Base-by-base conservation (phyloP, 2,797 vertebrate genomes). In the Leptodactylus fallax region DNA sequence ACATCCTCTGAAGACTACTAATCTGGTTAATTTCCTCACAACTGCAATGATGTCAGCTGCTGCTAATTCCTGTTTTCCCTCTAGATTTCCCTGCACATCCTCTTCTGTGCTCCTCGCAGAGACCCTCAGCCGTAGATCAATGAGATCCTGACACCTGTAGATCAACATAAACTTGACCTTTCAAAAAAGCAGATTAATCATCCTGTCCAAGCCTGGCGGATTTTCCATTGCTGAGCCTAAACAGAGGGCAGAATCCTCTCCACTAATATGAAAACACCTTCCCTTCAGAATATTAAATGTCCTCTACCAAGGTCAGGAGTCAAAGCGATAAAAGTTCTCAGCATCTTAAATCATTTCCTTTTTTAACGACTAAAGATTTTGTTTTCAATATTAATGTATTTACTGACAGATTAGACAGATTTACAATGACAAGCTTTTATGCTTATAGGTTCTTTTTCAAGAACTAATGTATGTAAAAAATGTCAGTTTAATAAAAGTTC, bases 91-190 rank as follows among this genome's bases (percentile, higher is more conserved):
- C 56, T 65, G 25, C 53, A 86, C 74, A 81, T 86, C 88, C 72
- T 89, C 84, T 71, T 8, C 72, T 53, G 27, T 61, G 51, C 25
- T 86, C 93, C 91, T 87, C 85, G 7, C 11, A 0, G 79, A 81
- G 85, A 69, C 90, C 87, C 91, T 83, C 81, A 85, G 51, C 90
- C 17, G 17, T 88, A 93, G 92, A 93, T 93, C 92, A 93, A 91
- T 93, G 72, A 4, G 0, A 76, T 86, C 85, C 90, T 92, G 85
- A 91, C 91, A 93, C 92, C 92, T 94, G 91, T 91, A 93, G 91
- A 92, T 90, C 90, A 93, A 92, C 90, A 92, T 92, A 93, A 94
- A 93, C 94, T 94, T 94, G 93, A 94, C 93, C 93, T 91, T 90
- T 91, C 90, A 84, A 81, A 92, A 91, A 67, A 85, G 92, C 36